Evolutionary conservation across 2,888 invertebrate genomes (phyloP), one percentile per base, ranked within the genome.

Genomic region (Drosophila vallismaia): DNA sequence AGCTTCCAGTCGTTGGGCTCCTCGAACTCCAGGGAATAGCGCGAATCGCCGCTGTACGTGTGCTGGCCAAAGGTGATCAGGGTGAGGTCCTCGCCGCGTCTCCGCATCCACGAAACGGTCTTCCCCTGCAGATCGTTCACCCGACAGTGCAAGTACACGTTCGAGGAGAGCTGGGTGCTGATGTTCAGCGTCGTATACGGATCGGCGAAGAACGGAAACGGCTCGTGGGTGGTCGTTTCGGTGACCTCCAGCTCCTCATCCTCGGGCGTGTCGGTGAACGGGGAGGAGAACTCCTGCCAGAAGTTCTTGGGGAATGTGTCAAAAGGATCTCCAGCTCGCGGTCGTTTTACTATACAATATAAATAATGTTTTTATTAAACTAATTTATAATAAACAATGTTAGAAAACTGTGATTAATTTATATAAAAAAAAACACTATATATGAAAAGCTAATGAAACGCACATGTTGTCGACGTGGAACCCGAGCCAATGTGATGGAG

Each of bases 1-100:
- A 96, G 93, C 73, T 95, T 94, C 96, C 96, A 96, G 89, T 96
- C 94, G 88, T 95, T 95, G 7, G 95, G 95, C 62, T 94, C 94
- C 80, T 94, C 94, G 88, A 95, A 94, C 63, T 94, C 94, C 55
- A 95, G 91, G 3, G 94, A 94, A 90, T 95, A 95, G 51, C 96
- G 93, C 1, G 94, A 94, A 74, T 94, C 94, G 0, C 94, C 94
- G 31, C 94, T 94, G 78, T 94, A 94, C 0, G 94, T 94, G 78
- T 94, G 93, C 3, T 93, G 92, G 1, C 95, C 95, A 77, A 95
- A 94, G 19, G 95, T 95, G 10, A 95, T 93, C 1, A 95, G 92
- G 45, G 94, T 94, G 7, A 95, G 92, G 44, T 95, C 94, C 33
- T 95, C 94, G 1, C 94, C 94, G 48, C 94, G 93, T 40, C 94